Percentiles rank a stretch among this genome's conserved stretches.
Evolutionary conservation across 2,113 vertebrate species (phyloP).

Genomic region (Miniopterus natalensis): DNA sequence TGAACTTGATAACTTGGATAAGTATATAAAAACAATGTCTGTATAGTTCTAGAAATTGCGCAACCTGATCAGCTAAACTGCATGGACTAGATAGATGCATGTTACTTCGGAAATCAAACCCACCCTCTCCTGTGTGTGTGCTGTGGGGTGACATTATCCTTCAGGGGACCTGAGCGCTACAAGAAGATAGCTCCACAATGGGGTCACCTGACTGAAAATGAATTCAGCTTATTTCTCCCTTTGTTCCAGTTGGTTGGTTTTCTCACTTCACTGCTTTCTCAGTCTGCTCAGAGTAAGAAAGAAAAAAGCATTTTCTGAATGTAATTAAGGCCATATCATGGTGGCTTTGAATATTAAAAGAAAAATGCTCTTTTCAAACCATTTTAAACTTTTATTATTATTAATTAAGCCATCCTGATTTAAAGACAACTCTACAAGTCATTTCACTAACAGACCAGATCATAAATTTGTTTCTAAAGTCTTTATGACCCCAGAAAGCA

Average conservation of each 20-base stretch:
- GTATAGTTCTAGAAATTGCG: conserved; percentile 72
- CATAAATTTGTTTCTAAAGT: conserved; percentile 79
- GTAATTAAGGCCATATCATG: conserved; percentile 73
- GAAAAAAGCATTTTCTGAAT: conserved; percentile 53
- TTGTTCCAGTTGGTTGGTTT: conserved; percentile 78
- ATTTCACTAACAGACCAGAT: conserved; percentile 76
- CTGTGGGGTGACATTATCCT: conserved; percentile 71
- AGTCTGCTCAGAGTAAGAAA: conserved; percentile 59
- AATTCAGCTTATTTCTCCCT: conserved; percentile 82
- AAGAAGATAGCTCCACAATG: conserved; percentile 74
- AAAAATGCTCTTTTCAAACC: conserved; percentile 21
- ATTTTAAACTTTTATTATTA: conserved; percentile 73
- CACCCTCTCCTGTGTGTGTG: conserved; percentile 70
- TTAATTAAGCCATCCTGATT: conserved; percentile 71
- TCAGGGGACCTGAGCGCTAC: conserved; percentile 77
- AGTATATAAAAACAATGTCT: conserved; percentile 54
- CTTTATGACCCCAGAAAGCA: conserved; percentile 81
- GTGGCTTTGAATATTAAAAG: conserved; percentile 23
- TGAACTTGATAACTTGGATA: conserved; percentile 64
- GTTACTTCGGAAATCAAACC: conserved; percentile 76
- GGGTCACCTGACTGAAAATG: conserved; percentile 78
- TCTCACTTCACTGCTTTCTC: conserved; percentile 72
- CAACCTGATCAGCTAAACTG: conserved; percentile 68
- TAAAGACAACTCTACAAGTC: conserved; percentile 72
- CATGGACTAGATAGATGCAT: conserved; percentile 65